Conservation (phyloP, 2,113 vertebrate genomes). For the Riparia riparia region DNA sequence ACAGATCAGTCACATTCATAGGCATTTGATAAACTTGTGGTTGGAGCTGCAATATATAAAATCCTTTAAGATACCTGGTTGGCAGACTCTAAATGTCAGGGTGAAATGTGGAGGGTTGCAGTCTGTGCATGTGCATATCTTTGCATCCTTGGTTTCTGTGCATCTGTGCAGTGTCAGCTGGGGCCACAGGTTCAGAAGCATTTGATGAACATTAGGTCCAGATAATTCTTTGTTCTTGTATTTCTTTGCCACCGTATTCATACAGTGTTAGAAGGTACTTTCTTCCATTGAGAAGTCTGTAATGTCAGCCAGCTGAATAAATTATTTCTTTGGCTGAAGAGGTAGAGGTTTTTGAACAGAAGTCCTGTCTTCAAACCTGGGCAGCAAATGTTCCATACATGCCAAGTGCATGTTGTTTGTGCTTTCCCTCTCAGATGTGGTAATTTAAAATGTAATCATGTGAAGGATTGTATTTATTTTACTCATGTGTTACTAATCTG, state of each 20-base stretch:
- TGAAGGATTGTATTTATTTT: constrained; percentile 46
- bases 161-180: neutral
- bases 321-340: neutral
- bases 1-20: neutral
- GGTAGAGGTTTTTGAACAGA: neutral
- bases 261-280: neutral
- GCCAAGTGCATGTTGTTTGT: neutral
- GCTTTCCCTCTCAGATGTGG: constrained; percentile 12
- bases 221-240: neutral
- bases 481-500: constrained; percentile 55
- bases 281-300: neutral
- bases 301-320: neutral
- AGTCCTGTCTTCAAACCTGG: neutral
- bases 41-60: neutral
- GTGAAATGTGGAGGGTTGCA: neutral
- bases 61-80: neutral
- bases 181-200: neutral
- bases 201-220: neutral
- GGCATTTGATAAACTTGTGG: neutral
- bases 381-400: neutral
- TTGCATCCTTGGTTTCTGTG: neutral
- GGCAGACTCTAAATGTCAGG: neutral
- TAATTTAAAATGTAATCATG: constrained; percentile 33
- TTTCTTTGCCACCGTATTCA: neutral
- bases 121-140: neutral